Conservation (phyloP, 1,140 invertebrate genomes). For the Mamestra configurata region DNA sequence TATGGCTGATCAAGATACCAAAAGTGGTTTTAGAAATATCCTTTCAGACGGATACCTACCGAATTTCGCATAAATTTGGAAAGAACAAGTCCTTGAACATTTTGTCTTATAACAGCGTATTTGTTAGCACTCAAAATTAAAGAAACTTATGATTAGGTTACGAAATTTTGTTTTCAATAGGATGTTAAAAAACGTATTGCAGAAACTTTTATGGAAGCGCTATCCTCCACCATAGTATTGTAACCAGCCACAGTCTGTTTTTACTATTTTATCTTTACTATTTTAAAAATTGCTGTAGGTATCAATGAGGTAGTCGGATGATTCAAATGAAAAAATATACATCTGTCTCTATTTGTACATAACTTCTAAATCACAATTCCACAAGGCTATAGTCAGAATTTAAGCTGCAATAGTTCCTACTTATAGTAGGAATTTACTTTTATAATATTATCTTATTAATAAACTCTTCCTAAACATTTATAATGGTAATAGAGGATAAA, state of each 20-base stretch:
- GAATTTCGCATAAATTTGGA: too few relatives aligned
- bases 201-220: constrained; percentile 34
- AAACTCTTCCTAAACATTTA: constrained; percentile 30
- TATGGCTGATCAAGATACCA: constrained; percentile 11
- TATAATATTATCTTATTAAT: not conserved
- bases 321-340: constrained; percentile 54
- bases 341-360: constrained; percentile 48
- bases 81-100: too few relatives aligned
- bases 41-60: not conserved
- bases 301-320: constrained; percentile 59
- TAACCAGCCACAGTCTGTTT: constrained; percentile 4
- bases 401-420: constrained; percentile 34
- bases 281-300: constrained; percentile 48
- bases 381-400: constrained; percentile 43
- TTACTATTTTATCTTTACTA: constrained; percentile 35
- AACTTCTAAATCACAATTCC: constrained; percentile 53
- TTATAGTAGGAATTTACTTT: constrained; percentile 26
- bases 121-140: too few relatives aligned
- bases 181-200: not conserved
- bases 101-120: too few relatives aligned
- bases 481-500: constrained; percentile 16
- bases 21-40: not conserved
- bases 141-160: not conserved
- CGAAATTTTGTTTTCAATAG: not conserved
- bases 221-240: constrained; percentile 8